Conservation (phyloP, 2,797 vertebrate genomes). For the Hemibagrus guttatus region DNA sequence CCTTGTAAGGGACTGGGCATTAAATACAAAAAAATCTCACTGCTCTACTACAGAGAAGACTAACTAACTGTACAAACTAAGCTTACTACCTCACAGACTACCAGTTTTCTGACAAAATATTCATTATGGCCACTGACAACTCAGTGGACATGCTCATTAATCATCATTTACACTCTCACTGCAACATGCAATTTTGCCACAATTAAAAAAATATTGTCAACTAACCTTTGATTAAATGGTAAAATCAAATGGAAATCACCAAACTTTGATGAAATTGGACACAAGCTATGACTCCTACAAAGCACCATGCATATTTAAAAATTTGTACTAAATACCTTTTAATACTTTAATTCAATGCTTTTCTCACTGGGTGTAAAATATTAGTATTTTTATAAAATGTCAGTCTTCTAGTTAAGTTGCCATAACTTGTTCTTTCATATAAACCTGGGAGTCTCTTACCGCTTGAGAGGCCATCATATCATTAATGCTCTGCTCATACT, state of each 20-base stretch:
- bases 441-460: slow-evolving; percentile 72
- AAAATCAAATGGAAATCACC: not conserved
- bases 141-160: not conserved
- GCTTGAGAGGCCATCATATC: slow-evolving; percentile 99
- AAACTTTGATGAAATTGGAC: not conserved
- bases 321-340: not conserved
- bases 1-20: not conserved
- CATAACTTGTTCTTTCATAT: not conserved
- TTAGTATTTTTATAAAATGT: not conserved
- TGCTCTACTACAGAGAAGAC: not conserved
- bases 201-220: not conserved
- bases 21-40: not conserved
- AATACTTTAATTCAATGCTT: not conserved
- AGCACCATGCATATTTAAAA: not conserved
- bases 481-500: slow-evolving; percentile 98
- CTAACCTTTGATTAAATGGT: not conserved
- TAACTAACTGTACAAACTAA: not conserved
- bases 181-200: not conserved
- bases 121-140: not conserved
- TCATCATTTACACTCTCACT: not conserved
- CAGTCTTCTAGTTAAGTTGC: not conserved
- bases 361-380: not conserved
- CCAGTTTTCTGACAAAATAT: not conserved
- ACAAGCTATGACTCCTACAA: not conserved
- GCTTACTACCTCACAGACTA: not conserved